Base-by-base conservation (phyloP, 2,888 invertebrate genomes). In the Lysandra coridon region DNA sequence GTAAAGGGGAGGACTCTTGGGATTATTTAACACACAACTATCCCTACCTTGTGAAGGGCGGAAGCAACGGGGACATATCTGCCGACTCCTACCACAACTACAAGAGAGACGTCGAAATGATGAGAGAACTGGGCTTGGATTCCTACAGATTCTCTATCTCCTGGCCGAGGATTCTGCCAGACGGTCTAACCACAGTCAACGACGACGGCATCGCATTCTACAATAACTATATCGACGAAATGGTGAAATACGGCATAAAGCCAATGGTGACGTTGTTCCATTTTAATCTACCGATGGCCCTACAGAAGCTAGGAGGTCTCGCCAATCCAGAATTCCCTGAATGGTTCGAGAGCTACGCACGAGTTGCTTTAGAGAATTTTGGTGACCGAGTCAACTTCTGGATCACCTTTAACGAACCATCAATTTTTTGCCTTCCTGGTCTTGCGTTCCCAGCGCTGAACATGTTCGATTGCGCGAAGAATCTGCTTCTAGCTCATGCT, bases 361-460 rank as follows among this genome's bases (percentile, higher is more conserved):
- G 74, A n/a, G 30, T 75, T 6, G 74, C n/a, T 23, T 75, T 49
- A 23, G 23, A 49, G 0, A 49, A 23, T 4, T 75, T 23, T 30
- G 74, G 74, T 12, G 74, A 75, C 4, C n/a, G 74, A 49, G 74
- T 74, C 40, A 60, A 95, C 83, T 86, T 88, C 40, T 96, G 95
- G 95, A 92, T 95, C 3, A 95, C 96, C 1, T 91, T 95, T 78
- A 96, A 96, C 85, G 96, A 96, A 83, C 95, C 95, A 0, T 87
- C 84, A 64, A 85, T 87, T 81, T 84, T 88, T 73, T 92, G 90
- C 81, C 82, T 85, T 12, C 81, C 84, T 2, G 95, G 94, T 0
- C 96, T 95, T 84, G 93, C 92, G 0, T 82, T 80, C 23, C 85
- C 80, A 1, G 64, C 79, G 4, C 78, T 92, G 1, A 85, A 91